Evolutionary conservation across 2,113 vertebrate species (phyloP).

Genomic region (Dendropsophus ebraccatus): DNA sequence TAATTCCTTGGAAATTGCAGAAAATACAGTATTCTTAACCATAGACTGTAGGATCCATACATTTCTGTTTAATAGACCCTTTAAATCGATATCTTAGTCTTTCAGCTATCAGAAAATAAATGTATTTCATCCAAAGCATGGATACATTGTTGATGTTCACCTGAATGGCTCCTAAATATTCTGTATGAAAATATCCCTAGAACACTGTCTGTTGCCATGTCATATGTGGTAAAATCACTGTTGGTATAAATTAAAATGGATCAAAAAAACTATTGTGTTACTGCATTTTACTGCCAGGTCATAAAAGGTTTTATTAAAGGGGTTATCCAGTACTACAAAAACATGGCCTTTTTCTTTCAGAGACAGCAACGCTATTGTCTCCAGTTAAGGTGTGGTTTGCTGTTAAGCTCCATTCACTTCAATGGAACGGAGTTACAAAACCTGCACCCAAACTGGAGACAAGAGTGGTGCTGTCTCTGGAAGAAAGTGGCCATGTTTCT

Average conservation of each 20-base stretch:
- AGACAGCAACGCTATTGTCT: too few relatives aligned
- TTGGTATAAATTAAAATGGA: not conserved
- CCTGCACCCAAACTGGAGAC: too few relatives aligned
- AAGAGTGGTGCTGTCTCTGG: too few relatives aligned
- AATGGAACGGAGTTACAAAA: too few relatives aligned
- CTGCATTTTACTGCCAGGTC: not conserved
- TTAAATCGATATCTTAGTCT: slow-evolving; percentile 39
- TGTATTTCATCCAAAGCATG: slow-evolving; percentile 57
- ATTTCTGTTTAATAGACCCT: slow-evolving; percentile 59
- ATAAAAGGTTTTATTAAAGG: not conserved
- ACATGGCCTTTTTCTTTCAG: too few relatives aligned
- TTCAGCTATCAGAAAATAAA: slow-evolving; percentile 23
- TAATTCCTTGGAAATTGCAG: not conserved
- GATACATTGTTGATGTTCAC: slow-evolving; percentile 45
- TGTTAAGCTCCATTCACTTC: too few relatives aligned
- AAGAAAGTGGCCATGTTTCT: too few relatives aligned
- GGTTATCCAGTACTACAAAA: too few relatives aligned
- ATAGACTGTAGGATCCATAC: not conserved
- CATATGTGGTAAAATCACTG: slow-evolving; percentile 32
- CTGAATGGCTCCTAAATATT: slow-evolving; percentile 55
- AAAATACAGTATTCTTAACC: not conserved
- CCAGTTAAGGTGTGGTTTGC: too few relatives aligned
- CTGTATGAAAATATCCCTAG: slow-evolving; percentile 24
- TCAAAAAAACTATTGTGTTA: not conserved
- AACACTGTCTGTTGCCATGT: slow-evolving; percentile 37